These are phyloP conservation scores for Coelopa pilipes DNA, from an alignment of 2,888 invertebrate species.

Conservation along the genomic window DNA sequence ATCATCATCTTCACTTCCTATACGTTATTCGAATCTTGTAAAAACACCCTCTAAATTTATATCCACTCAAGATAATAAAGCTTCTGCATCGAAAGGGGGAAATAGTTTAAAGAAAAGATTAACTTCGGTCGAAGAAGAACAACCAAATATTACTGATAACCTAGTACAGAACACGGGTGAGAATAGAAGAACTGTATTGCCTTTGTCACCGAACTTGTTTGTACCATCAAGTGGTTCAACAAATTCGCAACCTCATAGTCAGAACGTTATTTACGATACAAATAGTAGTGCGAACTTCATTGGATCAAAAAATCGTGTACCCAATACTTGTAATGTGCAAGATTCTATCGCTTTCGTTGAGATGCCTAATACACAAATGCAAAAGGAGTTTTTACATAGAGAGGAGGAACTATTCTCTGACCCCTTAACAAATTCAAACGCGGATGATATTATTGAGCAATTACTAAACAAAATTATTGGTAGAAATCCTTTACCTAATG, in stretches of 20 bases:
- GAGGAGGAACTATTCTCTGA: constrained; percentile 23
- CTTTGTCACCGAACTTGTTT: constrained; percentile 30
- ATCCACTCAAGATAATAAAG: no score
- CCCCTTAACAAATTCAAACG: constrained; percentile 19
- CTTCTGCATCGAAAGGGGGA: no score
- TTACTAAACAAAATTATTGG: background rate
- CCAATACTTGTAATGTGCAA: background rate
- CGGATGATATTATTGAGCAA: background rate
- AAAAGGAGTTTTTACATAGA: constrained; percentile 33
- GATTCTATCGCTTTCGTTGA: background rate
- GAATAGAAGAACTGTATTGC: constrained; percentile 5
- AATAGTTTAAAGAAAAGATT: no score
- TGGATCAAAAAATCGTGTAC: no score
- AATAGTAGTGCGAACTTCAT: no score
- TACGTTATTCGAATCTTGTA: no score
- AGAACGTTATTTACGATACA: background rate
- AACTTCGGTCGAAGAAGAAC: no score
- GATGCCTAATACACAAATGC: constrained; percentile 38
- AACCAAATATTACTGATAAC: background rate
- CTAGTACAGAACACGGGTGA: background rate
- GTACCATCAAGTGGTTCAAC: constrained; percentile 30
- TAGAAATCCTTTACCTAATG: background rate
- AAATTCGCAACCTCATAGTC: constrained; percentile 3
- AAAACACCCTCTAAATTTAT: no score
- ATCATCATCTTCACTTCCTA: no score